phyloP scores from a whole-genome alignment of 2,888 invertebrate genomes.

The Eupithecia subfuscata region DNA sequence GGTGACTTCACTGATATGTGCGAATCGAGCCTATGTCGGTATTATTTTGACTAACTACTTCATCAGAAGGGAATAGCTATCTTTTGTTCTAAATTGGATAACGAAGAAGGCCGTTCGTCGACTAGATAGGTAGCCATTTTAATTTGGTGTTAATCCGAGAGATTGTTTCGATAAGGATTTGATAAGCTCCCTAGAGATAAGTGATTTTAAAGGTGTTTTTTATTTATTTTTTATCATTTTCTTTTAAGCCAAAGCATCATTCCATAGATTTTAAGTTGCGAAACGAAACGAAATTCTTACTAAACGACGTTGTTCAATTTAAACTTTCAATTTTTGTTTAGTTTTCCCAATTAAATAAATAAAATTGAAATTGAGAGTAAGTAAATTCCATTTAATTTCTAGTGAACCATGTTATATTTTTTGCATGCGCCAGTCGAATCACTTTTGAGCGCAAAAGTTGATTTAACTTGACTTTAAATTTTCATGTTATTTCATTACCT shows the following conservation, averaged over 20 bases:
- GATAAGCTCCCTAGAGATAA: constrained; percentile 29
- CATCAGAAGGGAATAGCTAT: background rate
- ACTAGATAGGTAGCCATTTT: constrained; percentile 9
- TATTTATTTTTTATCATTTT: constrained; percentile 56
- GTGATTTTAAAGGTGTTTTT: constrained; percentile 38
- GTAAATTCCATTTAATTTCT: no score
- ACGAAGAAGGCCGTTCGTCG: background rate
- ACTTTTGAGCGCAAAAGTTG: background rate
- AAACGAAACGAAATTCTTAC: background rate
- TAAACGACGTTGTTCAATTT: background rate
- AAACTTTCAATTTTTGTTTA: background rate
- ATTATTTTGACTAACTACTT: background rate
- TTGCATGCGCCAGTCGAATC: background rate
- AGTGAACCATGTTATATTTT: no score
- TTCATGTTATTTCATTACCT: background rate
- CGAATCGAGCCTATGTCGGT: no score
- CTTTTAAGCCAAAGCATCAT: constrained; percentile 74
- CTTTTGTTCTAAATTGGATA: background rate
- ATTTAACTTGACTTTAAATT: background rate
- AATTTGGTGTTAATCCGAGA: constrained; percentile 19
- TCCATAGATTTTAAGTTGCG: constrained; percentile 51
- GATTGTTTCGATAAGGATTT: constrained; percentile 14
- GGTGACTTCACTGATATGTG: no score
- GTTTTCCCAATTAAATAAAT: background rate
- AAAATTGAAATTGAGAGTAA: no score